phyloP scores from a whole-genome alignment of 1,140 invertebrate genomes.

The Calephelis virginiensis region DNA sequence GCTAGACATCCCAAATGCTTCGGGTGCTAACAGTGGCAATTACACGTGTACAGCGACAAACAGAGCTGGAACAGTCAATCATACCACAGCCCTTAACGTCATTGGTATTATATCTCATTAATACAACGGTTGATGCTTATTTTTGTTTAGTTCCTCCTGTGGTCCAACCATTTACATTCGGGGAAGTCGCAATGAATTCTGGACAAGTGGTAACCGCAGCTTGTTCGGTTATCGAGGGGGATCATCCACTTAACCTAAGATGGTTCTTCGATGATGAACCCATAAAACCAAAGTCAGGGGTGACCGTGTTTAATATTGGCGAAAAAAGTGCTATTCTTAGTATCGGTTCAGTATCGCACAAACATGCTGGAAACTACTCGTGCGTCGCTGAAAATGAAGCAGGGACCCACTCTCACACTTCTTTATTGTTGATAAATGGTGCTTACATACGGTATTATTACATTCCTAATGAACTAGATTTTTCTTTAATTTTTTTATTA shows the following conservation, averaged over 20 bases:
- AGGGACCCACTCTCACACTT: conserved; percentile 72
- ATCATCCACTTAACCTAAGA: conserved; percentile 83
- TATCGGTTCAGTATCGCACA: conserved; percentile 81
- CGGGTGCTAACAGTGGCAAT: conserved; percentile 82
- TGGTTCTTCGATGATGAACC: conserved; percentile 85
- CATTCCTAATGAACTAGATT: conserved; percentile 21
- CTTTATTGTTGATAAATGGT: conserved; percentile 81
- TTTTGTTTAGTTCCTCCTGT: conserved; percentile 83
- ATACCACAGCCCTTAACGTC: conserved; percentile 82
- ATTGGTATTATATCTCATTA: conserved; percentile 38
- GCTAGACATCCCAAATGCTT: conserved; percentile 78
- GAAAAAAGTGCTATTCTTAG: conserved; percentile 82
- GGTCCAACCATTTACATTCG: conserved; percentile 86
- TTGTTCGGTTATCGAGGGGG: conserved; percentile 88
- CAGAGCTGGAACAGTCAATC: conserved; percentile 82
- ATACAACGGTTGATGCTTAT: conserved; percentile 20
- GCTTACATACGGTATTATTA: conserved; percentile 43
- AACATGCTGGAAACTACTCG: conserved; percentile 83
- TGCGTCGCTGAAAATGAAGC: conserved; percentile 84
- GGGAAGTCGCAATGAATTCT: conserved; percentile 83
- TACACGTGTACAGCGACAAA: conserved; percentile 86
- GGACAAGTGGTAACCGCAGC: conserved; percentile 82
- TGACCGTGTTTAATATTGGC: conserved; percentile 80
- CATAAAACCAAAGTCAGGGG: conserved; percentile 71
- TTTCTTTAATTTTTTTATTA: conserved; percentile 33